phyloP scores from a whole-genome alignment of 2,888 invertebrate genomes.

The Neelides folsomi region DNA sequence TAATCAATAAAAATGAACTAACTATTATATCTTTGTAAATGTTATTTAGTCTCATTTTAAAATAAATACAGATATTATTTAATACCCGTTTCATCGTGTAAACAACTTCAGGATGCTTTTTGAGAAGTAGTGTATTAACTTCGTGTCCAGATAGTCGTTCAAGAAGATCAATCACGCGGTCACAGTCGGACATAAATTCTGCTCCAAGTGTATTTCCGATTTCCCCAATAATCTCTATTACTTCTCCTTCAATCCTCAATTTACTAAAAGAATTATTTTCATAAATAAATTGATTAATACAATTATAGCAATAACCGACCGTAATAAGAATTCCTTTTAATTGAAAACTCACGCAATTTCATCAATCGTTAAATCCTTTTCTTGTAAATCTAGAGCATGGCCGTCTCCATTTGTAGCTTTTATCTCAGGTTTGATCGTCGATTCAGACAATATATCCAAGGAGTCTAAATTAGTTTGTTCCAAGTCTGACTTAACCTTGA shows the following conservation, averaged over 20 bases:
- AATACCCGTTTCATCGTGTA: constrained; percentile 56
- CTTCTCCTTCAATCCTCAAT: constrained; percentile 29
- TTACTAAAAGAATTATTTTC: too few species aligned
- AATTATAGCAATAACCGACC: too few species aligned
- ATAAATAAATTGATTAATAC: too few species aligned
- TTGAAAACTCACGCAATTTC: constrained; percentile 5
- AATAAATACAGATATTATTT: constrained; percentile 12
- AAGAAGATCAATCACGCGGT: constrained; percentile 54
- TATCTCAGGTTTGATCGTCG: constrained; percentile 50
- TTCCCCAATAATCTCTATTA: constrained; percentile 32
- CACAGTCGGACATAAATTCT: constrained; percentile 56
- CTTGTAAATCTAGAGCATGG: constrained; percentile 9
- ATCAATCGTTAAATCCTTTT: neutral
- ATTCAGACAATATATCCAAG: constrained; percentile 45
- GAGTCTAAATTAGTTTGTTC: constrained; percentile 45
- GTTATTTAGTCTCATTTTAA: neutral
- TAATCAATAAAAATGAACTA: too few species aligned
- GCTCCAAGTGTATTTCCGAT: constrained; percentile 39
- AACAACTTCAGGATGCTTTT: constrained; percentile 61
- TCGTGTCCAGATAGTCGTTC: constrained; percentile 46
- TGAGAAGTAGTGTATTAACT: constrained; percentile 58
- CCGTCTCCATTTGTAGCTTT: constrained; percentile 46
- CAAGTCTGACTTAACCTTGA: constrained; percentile 45
- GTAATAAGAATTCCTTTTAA: constrained; percentile 35
- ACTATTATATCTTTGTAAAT: neutral